Evolutionary conservation across 2,888 invertebrate genomes (phyloP), one percentile per base, ranked within the genome.

Genomic region (Phengaris alcon): DNA sequence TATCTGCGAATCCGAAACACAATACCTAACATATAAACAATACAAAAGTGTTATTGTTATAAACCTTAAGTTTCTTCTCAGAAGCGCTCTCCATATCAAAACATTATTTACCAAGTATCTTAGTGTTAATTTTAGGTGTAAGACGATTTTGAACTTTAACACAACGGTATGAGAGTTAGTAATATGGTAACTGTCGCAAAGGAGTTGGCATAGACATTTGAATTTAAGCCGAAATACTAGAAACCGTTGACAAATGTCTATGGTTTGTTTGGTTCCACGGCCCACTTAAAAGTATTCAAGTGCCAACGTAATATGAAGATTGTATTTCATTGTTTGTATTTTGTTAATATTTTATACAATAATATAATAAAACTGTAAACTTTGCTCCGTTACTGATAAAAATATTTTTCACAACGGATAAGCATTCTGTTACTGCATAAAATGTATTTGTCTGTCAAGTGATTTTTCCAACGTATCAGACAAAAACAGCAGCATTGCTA

Each of bases 1-100:
- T 87, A 90, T 90, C 90, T 86, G 85, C 88, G 87, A 89, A 89
- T 83, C 83, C 68, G 90, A 88, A 90, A 91, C 87, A 79, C 80
- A 84, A 91, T 83, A 90, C 90, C 79, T 79, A 76, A 76, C 80
- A 82, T 83, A 82, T 86, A 85, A 88, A 88, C 88, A 90, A 87
- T 82, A 83, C 85, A 87, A 87, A 88, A 88, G 82, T 88, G 87
- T 88, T 89, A 89, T 90, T 88, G 84, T 86, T 84, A 84, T 82
- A 83, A 82, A 86, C 87, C 86, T 85, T 83, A 82, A 84, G 86
- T 85, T 83, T 84, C 84, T 89, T 88, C 88, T 85, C 77, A 82
- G 88, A 88, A 89, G 82, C 81, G 81, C 83, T 83, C 82, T 78
- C 80, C 81, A 82, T 87, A 88, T 87, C 86, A 86, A 85, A 88